These are phyloP conservation scores for Rousettus madagascariensis DNA, from an alignment of 2,797 vertebrate species.

Conservation along the genomic window DNA sequence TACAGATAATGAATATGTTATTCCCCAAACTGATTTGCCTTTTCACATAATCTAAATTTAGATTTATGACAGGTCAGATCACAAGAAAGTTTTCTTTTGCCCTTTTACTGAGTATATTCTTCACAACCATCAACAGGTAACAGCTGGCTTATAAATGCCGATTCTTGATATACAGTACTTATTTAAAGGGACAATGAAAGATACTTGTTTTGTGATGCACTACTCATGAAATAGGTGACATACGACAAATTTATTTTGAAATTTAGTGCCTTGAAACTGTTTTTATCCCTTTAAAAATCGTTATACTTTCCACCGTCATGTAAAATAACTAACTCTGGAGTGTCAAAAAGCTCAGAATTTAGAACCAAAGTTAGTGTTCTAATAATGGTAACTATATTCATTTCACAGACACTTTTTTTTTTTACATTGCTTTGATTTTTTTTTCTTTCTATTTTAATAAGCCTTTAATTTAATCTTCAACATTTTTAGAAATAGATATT, in stretches of 20 bases:
- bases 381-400: background rate
- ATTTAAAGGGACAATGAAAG: constrained; percentile 34
- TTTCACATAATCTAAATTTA: background rate
- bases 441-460: constrained; percentile 58
- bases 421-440: constrained; percentile 52
- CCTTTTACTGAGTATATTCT: background rate
- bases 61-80: background rate
- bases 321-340: background rate
- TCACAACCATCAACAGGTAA: background rate
- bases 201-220: background rate
- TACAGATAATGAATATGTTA: background rate
- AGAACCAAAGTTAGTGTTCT: background rate
- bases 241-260: constrained; percentile 24
- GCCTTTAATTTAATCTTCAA: background rate
- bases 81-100: background rate
- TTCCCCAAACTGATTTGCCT: no score
- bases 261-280: constrained; percentile 4
- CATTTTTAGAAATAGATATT: constrained; percentile 45
- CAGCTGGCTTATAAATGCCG: background rate
- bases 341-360: constrained; percentile 39
- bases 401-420: background rate
- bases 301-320: background rate
- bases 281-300: background rate
- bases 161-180: background rate
- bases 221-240: background rate